These are phyloP conservation scores for Dione juno DNA, from an alignment of 2,888 invertebrate species.

Conservation along the genomic window DNA sequence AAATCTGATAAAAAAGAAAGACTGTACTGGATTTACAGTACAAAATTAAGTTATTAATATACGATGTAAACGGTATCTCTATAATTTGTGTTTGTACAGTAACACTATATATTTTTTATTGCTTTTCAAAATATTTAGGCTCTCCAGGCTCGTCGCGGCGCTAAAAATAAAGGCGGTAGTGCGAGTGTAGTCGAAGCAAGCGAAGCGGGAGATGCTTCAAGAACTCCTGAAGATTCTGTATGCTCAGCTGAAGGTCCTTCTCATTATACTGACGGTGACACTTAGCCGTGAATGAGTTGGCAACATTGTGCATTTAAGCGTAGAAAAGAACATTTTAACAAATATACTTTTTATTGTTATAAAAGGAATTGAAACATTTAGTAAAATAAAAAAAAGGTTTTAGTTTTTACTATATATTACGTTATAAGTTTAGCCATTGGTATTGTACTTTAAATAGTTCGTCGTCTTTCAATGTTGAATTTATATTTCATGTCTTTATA, in stretches of 20 bases:
- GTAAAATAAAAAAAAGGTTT: background rate
- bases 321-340: conserved; percentile 17
- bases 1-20: background rate
- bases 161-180: conserved; percentile 78
- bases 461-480: conserved; percentile 38
- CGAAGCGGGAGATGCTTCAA: conserved; percentile 89
- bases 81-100: background rate
- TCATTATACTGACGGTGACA: conserved; percentile 85
- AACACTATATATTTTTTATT: background rate
- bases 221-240: conserved; percentile 95
- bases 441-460: conserved; percentile 37
- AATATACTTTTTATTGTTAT: conserved; percentile 32
- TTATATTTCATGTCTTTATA: conserved; percentile 40
- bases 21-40: background rate
- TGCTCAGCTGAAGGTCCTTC: conserved; percentile 94
- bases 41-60: background rate
- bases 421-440: conserved; percentile 28
- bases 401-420: conserved; percentile 23
- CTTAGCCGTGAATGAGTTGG: conserved; percentile 66
- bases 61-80: background rate
- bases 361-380: conserved; percentile 35
- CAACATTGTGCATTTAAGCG: background rate
- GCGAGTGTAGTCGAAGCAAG: conserved; percentile 86
- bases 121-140: conserved; percentile 77
- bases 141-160: conserved; percentile 87